Evolutionary conservation across 2,888 invertebrate genomes (phyloP), one percentile per base, ranked within the genome.

Genomic region (Bombylius discolor): DNA sequence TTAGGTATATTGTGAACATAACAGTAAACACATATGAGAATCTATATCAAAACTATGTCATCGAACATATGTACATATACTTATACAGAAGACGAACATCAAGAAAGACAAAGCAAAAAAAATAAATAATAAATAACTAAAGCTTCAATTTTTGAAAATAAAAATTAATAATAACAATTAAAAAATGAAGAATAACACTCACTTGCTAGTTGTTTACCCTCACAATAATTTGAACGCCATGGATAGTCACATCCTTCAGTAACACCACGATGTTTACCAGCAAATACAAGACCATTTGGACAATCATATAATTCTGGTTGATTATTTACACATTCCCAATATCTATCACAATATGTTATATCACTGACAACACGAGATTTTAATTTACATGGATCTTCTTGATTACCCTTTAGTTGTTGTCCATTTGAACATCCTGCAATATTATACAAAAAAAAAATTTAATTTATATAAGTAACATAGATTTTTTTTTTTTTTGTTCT

Each of bases 231-330:
- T 9, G 89, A 87, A 64, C 90, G 79, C 90, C 90, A 90, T 0
- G 90, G 90, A 66, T 91, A 91, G 73, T 92, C 90, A 68, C 91
- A 91, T 4, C 89, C 90, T 67, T 91, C 90, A 3, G 90, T 89
- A 9, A 91, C 89, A 5, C 90, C 91, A 49, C 89, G 79, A 66
- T 90, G 85, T 70, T 89, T 89, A 5, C 91, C 92, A 23, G 91
- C 89, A 75, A 87, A 93, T 49, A 92, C 92, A 62, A 92, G 77
- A 0, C 92, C 92, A 67, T 92, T 93, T 55, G 92, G 92, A 67
- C 92, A 93, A 75, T 91, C 90, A 71, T 90, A 90, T 58, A 91
- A 78, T 61, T 89, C 83, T 0, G 89, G 82, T 68, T 88, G 87
- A 1, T 87, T 89, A 64, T 81, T 84, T 59, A 89, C 86, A 67